phyloP scores from a whole-genome alignment of 2,888 invertebrate genomes.

The Phytoseiulus persimilis region DNA sequence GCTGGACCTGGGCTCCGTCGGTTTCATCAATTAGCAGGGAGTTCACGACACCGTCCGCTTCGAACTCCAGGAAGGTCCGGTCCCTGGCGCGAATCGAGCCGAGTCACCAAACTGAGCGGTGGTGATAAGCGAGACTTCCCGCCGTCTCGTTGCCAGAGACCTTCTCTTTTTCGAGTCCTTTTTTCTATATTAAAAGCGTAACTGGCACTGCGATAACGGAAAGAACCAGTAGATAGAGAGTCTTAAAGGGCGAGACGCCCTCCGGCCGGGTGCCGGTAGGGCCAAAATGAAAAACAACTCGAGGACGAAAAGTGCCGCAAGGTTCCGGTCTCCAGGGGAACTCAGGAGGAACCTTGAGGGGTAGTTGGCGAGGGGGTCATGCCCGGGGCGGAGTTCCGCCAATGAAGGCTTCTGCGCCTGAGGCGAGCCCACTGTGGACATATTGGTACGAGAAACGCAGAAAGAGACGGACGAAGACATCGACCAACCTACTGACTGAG shows the following conservation, averaged over 20 bases:
- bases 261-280: neutral
- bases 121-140: neutral
- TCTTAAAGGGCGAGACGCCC: neutral
- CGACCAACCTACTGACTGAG: neutral
- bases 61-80: too few species aligned
- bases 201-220: neutral
- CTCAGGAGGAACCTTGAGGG: neutral
- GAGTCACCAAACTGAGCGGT: neutral
- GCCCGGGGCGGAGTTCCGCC: constrained; percentile 32
- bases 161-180: neutral
- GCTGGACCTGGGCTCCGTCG: neutral
- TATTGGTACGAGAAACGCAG: constrained; percentile 21
- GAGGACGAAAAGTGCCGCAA: constrained; percentile 35
- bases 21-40: neutral
- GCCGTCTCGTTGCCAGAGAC: neutral
- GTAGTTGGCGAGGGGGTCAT: neutral
- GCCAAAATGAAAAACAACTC: constrained; percentile 36
- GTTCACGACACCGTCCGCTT: too few species aligned
- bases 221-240: neutral
- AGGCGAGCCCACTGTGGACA: constrained; percentile 35
- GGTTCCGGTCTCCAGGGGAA: constrained; percentile 16
- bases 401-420: constrained; percentile 32
- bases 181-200: constrained; percentile 5
- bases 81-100: neutral
- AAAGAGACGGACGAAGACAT: neutral